Percentiles rank a stretch among this genome's conserved stretches.
Evolutionary conservation across 1,140 invertebrate species (phyloP).

Genomic region (Formica selysi): DNA sequence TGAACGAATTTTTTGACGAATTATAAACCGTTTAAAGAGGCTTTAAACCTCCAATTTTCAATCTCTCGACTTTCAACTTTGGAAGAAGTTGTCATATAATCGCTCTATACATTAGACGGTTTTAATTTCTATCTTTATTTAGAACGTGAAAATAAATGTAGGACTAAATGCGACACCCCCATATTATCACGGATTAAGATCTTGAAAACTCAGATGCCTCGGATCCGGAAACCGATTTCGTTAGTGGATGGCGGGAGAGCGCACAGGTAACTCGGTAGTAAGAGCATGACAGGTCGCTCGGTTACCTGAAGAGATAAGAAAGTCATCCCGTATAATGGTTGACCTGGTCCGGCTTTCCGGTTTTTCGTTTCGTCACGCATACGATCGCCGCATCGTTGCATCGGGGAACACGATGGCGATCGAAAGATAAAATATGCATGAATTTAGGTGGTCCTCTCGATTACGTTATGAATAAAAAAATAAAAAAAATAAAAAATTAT

Average conservation of each 20-base stretch:
- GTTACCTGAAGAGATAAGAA: slow-evolving; percentile 78
- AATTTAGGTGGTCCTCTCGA: not conserved
- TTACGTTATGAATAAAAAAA: not conserved
- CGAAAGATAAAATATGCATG: not conserved
- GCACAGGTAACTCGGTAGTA: slow-evolving; percentile 54
- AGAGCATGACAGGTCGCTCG: slow-evolving; percentile 64
- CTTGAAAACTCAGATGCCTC: slow-evolving; percentile 58
- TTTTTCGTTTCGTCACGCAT: slow-evolving; percentile 56
- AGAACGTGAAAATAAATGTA: slow-evolving; percentile 69
- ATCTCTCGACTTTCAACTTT: not conserved
- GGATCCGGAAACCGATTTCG: slow-evolving; percentile 31
- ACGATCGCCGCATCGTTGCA: slow-evolving; percentile 51
- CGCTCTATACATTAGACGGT: not conserved
- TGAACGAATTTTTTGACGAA: no score
- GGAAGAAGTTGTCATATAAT: not conserved
- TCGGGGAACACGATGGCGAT: slow-evolving; percentile 27
- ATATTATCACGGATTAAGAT: slow-evolving; percentile 74
- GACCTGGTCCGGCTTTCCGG: slow-evolving; percentile 21
- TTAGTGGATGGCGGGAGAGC: slow-evolving; percentile 1
- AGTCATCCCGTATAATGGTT: slow-evolving; percentile 82
- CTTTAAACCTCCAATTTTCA: not conserved
- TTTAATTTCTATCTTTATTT: not conserved
- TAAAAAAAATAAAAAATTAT: not conserved
- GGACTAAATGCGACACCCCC: slow-evolving; percentile 43
- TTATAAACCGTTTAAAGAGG: no score